Conservation (phyloP, 2,797 vertebrate genomes). For the Cephalopachus bancanus region DNA sequence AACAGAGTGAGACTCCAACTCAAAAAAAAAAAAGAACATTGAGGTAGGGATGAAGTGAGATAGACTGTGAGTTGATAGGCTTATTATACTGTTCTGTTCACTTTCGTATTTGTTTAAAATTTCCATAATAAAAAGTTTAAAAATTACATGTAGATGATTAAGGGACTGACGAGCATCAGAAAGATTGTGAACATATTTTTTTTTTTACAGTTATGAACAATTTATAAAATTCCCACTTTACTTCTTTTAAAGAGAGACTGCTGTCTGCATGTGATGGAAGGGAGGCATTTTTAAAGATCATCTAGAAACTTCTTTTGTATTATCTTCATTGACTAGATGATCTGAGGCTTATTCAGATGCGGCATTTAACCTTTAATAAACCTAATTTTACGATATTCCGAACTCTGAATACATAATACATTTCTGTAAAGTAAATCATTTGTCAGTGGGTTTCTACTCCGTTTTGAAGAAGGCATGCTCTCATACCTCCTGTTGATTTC, state of each 20-base stretch:
- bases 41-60: not conserved
- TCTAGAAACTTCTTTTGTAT: not conserved
- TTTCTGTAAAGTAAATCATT: slow-evolving; percentile 57
- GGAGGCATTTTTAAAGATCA: not conserved
- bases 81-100: not conserved
- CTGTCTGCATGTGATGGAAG: not conserved
- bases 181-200: not conserved
- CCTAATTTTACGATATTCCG: slow-evolving; percentile 22
- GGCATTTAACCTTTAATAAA: not conserved
- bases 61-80: not conserved
- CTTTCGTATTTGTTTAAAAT: slow-evolving; percentile 40
- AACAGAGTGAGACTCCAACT: no score
- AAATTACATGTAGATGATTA: slow-evolving; percentile 35
- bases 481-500: slow-evolving; percentile 29
- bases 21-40: no score
- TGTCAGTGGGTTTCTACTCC: slow-evolving; percentile 47
- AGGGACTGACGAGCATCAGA: slow-evolving; percentile 27
- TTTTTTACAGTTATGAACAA: slow-evolving; percentile 17
- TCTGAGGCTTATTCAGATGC: not conserved
- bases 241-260: slow-evolving; percentile 50
- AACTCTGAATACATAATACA: not conserved
- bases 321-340: not conserved
- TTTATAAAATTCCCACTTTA: not conserved
- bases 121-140: slow-evolving; percentile 27
- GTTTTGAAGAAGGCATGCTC: slow-evolving; percentile 51